These are phyloP conservation scores for Glareola pratincola DNA, from an alignment of 2,113 vertebrate species.

Conservation along the genomic window DNA sequence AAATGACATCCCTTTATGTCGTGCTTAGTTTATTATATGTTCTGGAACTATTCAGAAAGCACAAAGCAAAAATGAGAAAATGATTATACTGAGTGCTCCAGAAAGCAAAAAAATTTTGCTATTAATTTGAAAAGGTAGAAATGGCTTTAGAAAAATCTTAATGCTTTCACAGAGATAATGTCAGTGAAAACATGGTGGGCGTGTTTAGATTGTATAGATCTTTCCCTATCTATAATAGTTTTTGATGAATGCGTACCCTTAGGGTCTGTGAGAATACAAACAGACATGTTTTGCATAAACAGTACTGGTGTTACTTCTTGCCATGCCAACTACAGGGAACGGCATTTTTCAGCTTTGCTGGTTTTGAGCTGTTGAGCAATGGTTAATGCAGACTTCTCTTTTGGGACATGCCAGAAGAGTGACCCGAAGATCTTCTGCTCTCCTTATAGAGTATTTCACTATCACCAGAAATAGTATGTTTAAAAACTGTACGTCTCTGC, in stretches of 20 bases:
- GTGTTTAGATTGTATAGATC: not conserved
- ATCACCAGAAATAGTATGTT: not conserved
- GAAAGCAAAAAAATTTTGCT: not conserved
- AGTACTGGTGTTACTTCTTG: not conserved
- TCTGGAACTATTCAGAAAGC: not conserved
- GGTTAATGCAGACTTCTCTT: not conserved
- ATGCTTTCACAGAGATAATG: not conserved
- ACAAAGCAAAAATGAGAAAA: not conserved
- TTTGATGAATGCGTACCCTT: not conserved
- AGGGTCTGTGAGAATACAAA: not conserved
- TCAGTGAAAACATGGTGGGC: not conserved
- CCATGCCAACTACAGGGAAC: not conserved
- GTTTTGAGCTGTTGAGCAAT: not conserved
- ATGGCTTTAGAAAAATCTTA: not conserved
- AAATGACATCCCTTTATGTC: not conserved
- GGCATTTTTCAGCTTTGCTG: not conserved
- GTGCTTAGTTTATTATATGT: not conserved
- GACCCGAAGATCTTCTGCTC: not conserved
- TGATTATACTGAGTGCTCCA: rapidly evolving
- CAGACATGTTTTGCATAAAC: not conserved
- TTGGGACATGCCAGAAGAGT: not conserved
- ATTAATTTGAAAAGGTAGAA: not conserved
- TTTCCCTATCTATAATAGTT: not conserved
- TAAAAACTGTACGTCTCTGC: not conserved
- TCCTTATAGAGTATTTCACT: not conserved